Evolutionary conservation across 2,113 vertebrate genomes (phyloP).

Genomic region (Ptychochromis oligacanthus): DNA sequence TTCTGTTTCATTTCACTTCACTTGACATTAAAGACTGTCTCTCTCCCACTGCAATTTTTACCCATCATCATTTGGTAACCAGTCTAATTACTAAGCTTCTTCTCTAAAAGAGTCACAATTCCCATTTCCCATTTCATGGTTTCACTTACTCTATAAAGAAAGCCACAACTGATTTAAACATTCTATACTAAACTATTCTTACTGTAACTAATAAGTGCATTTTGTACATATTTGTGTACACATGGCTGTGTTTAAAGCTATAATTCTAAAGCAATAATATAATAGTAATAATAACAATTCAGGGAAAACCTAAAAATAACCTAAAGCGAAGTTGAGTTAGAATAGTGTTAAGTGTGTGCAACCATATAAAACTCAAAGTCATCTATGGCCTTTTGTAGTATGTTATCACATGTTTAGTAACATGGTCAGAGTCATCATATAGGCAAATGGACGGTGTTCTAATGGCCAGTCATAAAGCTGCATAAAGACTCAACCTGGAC

Average conservation of each 20-base stretch:
- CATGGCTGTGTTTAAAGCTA: conserved; percentile 64
- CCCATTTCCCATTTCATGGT: conserved; percentile 41
- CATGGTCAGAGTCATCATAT: conserved; percentile 13
- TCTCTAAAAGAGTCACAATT: background rate
- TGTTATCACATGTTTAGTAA: conserved; percentile 10
- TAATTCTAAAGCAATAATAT: background rate
- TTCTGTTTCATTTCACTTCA: conserved; percentile 7
- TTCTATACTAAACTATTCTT: conserved; percentile 25
- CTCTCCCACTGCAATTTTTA: background rate
- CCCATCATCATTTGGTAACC: background rate
- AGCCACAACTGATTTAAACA: conserved; percentile 11
- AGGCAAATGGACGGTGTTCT: conserved; percentile 45
- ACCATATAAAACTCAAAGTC: conserved; percentile 56
- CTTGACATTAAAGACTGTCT: background rate
- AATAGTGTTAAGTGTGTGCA: conserved; percentile 65
- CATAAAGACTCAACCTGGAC: conserved; percentile 1
- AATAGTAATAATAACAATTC: background rate
- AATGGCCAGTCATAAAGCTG: conserved; percentile 9
- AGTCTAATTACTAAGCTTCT: background rate
- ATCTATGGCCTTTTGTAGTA: conserved; percentile 38
- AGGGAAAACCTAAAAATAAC: conserved; percentile 50
- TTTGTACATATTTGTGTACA: conserved; percentile 64
- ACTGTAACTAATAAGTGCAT: conserved; percentile 45
- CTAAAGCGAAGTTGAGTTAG: conserved; percentile 53
- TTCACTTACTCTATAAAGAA: conserved; percentile 19